phyloP scores from a whole-genome alignment of 1,140 invertebrate genomes.

The Halotydeus destructor region DNA sequence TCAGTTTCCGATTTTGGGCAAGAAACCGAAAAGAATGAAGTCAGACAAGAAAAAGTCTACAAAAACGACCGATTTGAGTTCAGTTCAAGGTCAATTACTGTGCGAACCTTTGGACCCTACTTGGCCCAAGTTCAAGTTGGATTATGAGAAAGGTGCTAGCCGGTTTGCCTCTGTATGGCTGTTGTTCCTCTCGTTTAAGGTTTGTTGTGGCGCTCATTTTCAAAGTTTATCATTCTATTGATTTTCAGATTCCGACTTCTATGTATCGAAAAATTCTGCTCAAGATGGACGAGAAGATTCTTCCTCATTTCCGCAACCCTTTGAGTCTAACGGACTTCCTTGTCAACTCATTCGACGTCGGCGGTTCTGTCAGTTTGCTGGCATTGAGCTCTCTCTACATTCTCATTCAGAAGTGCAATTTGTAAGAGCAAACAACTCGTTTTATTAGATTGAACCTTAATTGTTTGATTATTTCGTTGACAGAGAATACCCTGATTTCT shows the following conservation, averaged over 20 bases:
- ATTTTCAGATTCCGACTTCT: background rate
- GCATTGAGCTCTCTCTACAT: slow-evolving; percentile 81
- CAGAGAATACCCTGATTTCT: slow-evolving; percentile 81
- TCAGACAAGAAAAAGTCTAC: background rate
- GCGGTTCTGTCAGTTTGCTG: slow-evolving; percentile 62
- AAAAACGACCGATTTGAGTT: background rate
- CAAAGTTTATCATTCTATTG: background rate
- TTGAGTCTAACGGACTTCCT: slow-evolving; percentile 73
- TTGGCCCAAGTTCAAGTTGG: slow-evolving; percentile 8
- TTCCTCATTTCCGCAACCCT: slow-evolving; percentile 57
- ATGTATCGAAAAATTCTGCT: slow-evolving; percentile 54
- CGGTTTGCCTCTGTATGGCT: slow-evolving; percentile 33
- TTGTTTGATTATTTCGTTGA: slow-evolving; percentile 20
- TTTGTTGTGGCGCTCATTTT: slow-evolving; percentile 9
- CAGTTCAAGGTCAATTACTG: background rate
- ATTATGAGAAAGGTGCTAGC: slow-evolving; percentile 17
- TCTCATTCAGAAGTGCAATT: slow-evolving; percentile 70
- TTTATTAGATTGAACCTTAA: slow-evolving; percentile 8
- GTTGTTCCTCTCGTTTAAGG: slow-evolving; percentile 41
- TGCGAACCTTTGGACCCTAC: background rate
- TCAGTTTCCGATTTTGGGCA: background rate
- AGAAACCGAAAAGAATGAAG: background rate
- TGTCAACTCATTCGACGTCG: slow-evolving; percentile 62
- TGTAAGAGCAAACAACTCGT: slow-evolving; percentile 30
- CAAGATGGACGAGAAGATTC: slow-evolving; percentile 54